phyloP scores from a whole-genome alignment of 2,888 invertebrate genomes.

The Nephrotoma guestfalica region DNA sequence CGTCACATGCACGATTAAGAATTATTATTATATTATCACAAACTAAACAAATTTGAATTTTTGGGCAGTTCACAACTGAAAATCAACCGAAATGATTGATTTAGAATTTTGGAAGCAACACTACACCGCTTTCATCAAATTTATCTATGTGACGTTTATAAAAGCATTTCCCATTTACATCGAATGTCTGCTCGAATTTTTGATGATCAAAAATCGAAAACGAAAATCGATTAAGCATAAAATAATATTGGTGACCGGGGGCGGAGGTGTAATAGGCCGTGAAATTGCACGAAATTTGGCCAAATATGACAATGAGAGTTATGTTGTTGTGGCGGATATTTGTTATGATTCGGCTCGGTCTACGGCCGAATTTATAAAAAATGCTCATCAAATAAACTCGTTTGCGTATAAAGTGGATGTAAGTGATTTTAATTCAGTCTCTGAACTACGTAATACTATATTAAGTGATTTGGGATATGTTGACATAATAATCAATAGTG shows the following conservation, averaged over 20 bases:
- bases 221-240: not conserved
- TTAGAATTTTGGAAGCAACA: not conserved
- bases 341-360: constrained; percentile 8
- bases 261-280: constrained; percentile 20
- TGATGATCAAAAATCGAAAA: not conserved
- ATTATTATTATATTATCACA: not conserved
- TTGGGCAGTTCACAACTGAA: not conserved
- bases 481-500: constrained; percentile 35
- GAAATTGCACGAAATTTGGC: constrained; percentile 18
- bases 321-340: constrained; percentile 12
- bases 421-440: constrained; percentile 6
- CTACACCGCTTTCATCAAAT: not conserved
- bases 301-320: constrained; percentile 13
- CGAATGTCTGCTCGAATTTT: not conserved
- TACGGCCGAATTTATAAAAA: constrained; percentile 10
- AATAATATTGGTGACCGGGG: constrained; percentile 13
- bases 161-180: not conserved
- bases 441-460: constrained; percentile 8
- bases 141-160: not conserved
- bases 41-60: not conserved
- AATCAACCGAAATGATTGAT: not conserved
- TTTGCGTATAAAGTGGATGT: constrained; percentile 8
- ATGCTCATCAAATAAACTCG: constrained; percentile 5
- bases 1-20: not conserved
- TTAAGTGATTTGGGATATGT: constrained; percentile 24